Percentiles rank a stretch among this genome's conserved stretches.
phyloP scores from a whole-genome alignment of 35 echinoderm and acorn worm species.

The Ptychodera flava region DNA sequence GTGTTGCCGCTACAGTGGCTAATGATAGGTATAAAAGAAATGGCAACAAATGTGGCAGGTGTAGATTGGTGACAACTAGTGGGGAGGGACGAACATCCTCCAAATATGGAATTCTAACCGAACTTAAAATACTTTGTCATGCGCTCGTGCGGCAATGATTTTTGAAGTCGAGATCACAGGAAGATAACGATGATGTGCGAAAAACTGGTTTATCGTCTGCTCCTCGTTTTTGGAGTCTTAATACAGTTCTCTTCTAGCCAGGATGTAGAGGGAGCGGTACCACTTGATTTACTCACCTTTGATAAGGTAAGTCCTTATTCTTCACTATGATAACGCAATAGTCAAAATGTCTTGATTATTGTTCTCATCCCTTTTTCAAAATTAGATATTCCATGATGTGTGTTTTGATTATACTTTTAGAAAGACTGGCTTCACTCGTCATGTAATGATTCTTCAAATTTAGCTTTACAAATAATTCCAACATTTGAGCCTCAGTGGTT shows the following conservation, averaged over 20 bases:
- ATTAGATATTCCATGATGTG: no score
- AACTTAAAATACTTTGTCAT: background rate
- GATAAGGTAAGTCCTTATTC: conserved; percentile 40
- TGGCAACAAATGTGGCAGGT: no score
- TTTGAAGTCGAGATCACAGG: background rate
- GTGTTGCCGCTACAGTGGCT: no score
- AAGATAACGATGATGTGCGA: background rate
- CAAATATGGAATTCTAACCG: background rate
- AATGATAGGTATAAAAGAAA: no score
- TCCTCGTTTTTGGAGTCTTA: background rate
- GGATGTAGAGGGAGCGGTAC: conserved; percentile 34
- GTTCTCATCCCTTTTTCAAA: no score
- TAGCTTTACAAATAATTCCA: background rate
- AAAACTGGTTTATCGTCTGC: background rate
- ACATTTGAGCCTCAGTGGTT: background rate
- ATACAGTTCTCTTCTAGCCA: background rate
- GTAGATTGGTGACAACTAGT: no score
- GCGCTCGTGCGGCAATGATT: no score
- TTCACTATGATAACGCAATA: background rate
- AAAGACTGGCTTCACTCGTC: background rate
- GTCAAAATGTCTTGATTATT: no score
- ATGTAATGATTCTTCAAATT: background rate
- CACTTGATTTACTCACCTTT: conserved; percentile 57
- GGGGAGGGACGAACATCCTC: background rate
- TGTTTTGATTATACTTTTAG: no score